A percentile compares a stretch with the other conserved stretches of the same genome.
phyloP scores from a whole-genome alignment of 2,888 invertebrate genomes.

The Ichneumoninae sp. region DNA sequence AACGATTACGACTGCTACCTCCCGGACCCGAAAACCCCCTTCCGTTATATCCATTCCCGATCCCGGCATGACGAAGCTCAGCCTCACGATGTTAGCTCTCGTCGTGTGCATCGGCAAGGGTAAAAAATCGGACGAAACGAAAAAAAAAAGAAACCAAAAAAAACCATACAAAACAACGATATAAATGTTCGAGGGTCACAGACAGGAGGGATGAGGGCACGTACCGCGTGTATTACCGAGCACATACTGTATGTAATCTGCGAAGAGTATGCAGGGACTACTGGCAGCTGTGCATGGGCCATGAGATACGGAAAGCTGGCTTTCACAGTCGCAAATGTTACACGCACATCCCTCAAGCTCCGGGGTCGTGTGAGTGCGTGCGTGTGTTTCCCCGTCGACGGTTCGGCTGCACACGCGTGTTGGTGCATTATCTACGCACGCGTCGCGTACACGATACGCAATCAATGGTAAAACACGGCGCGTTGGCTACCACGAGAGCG shows the following conservation, averaged over 20 bases:
- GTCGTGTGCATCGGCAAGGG: conserved; percentile 44
- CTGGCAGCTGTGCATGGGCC: conserved; percentile 64
- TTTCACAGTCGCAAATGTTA: conserved; percentile 55
- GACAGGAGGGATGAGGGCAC: conserved; percentile 41
- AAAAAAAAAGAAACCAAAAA: conserved; percentile 7
- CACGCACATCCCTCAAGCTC: conserved; percentile 31
- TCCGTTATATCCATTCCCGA: conserved; percentile 32
- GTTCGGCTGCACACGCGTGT: conserved; percentile 55
- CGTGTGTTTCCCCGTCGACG: conserved; percentile 26
- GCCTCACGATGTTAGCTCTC: conserved; percentile 47
- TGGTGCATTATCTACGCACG: conserved; percentile 74
- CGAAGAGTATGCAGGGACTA: conserved; percentile 37
- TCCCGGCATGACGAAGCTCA: conserved; percentile 58
- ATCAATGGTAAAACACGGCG: conserved; percentile 75
- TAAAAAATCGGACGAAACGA: conserved; percentile 48
- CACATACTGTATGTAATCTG: not conserved
- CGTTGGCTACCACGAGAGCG: conserved; percentile 47
- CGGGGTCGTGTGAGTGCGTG: not conserved
- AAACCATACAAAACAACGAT: conserved; percentile 28
- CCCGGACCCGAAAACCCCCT: conserved; percentile 15
- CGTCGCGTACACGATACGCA: conserved; percentile 73
- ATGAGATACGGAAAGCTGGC: conserved; percentile 57
- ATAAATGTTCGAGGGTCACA: conserved; percentile 55
- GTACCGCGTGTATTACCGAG: conserved; percentile 13
- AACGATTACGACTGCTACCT: conserved; percentile 51